Evolutionary conservation across 2,888 invertebrate genomes (phyloP), one percentile per base, ranked within the genome.

Genomic region (Andrena dorsata): DNA sequence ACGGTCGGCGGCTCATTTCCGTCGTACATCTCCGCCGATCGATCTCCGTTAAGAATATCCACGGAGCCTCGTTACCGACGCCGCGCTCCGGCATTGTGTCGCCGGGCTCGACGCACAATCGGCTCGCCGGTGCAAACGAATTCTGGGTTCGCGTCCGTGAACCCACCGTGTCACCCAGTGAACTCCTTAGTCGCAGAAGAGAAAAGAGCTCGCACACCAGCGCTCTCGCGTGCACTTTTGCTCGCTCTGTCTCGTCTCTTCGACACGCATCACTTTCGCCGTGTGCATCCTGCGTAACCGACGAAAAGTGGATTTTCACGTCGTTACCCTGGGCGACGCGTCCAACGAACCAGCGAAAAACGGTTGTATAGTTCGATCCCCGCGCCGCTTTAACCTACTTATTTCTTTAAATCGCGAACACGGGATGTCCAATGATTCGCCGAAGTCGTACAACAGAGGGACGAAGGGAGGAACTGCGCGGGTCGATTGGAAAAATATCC

Each of bases 191-290:
- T 64, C 35, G 65, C 70, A 26, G 51, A 49, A 72, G 72, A 80
- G 83, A 76, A 84, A 84, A 86, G 76, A 69, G 49, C n/a, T 26
- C 1, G 23, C 35, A 6, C 65, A 47, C 35, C 41, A 1, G n/a
- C 49, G 41, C 58, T 76, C 76, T 66, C 64, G 76, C 77, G 74
- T 56, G 75, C 77, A 64, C 68, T 66, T 65, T 61, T 71, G 70
- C 69, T 74, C 72, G 76, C 30, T 63, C 72, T 35, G 80, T 66
- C 53, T 53, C 84, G 83, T 81, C 68, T 84, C 79, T 66, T 74
- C 75, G 87, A 64, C 82, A 78, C 71, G 87, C 90, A 89, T 92
- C 91, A 92, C 92, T 92, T 92, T 93, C 92, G 90, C 92, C 90
- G 86, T 89, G 90, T 82, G 84, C 89, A 88, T 84, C 83, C 76